A percentile compares a stretch with the other conserved stretches of the same genome.
Evolutionary conservation across 1,140 invertebrate genomes (phyloP).

Genomic region (Drosophila chauvacae): DNA sequence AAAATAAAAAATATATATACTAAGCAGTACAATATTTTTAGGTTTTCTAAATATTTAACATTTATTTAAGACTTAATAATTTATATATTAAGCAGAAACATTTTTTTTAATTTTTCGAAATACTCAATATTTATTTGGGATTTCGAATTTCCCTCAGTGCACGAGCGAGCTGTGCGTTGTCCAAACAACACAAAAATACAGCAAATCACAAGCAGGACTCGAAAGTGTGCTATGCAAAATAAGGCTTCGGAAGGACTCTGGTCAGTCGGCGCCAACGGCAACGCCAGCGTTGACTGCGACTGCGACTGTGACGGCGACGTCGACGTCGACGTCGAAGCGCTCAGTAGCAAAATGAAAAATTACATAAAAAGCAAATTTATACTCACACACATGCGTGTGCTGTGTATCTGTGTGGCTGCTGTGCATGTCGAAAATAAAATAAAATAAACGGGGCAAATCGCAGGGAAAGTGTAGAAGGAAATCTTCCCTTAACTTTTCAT

Average conservation of each 20-base stretch:
- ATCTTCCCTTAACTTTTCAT: conserved; percentile 81
- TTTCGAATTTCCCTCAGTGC: neutral
- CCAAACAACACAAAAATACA: conserved; percentile 17
- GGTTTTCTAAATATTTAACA: neutral
- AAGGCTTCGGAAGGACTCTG: conserved; percentile 27
- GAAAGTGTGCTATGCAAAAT: conserved; percentile 62
- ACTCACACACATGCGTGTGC: conserved; percentile 36
- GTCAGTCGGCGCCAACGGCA: conserved; percentile 23
- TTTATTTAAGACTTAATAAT: too few species aligned
- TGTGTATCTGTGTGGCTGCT: conserved; percentile 30
- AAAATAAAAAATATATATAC: too few species aligned
- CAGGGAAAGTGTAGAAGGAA: conserved; percentile 40
- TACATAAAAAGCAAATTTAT: conserved; percentile 78
- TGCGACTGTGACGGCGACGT: neutral
- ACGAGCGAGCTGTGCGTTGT: conserved; percentile 5
- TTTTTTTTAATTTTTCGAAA: neutral
- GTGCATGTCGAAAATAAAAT: conserved; percentile 27
- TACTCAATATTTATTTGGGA: neutral
- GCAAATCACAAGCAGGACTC: conserved; percentile 54
- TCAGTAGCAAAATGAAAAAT: conserved; percentile 70
- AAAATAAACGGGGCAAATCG: conserved; percentile 40
- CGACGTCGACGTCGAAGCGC: conserved; percentile 6
- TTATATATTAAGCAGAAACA: too few species aligned
- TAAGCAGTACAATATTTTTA: too few species aligned
- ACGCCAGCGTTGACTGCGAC: conserved; percentile 1